Evolutionary conservation across 2,888 invertebrate genomes (phyloP).

Genomic region (Ceramica pisi): DNA sequence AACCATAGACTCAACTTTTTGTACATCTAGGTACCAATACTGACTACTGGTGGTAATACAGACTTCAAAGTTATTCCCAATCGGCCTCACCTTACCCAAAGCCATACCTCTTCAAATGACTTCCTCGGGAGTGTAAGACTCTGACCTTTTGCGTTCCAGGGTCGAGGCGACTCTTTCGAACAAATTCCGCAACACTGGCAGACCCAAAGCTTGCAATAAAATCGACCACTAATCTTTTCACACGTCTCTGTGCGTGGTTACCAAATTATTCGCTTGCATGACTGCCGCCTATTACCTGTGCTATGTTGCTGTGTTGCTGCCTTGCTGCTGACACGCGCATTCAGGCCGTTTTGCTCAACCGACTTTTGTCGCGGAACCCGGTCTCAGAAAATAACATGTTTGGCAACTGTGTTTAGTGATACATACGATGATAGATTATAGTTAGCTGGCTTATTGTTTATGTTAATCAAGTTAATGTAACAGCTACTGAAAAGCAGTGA

Average conservation of each 20-base stretch:
- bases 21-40: too few relatives aligned
- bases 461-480: conserved; percentile 7
- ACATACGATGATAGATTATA: conserved; percentile 37
- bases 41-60: neutral
- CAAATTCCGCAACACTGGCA: too few relatives aligned
- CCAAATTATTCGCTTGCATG: conserved; percentile 70
- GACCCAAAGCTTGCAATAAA: neutral
- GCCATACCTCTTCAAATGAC: too few relatives aligned
- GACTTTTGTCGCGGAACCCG: conserved; percentile 68
- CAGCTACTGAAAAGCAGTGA: conserved; percentile 4
- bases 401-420: conserved; percentile 56
- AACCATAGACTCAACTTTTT: neutral
- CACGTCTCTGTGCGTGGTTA: conserved; percentile 48
- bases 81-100: neutral
- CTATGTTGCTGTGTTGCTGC: conserved; percentile 28
- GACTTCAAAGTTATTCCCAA: neutral
- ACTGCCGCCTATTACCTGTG: conserved; percentile 63
- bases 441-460: conserved; percentile 13
- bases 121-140: too few relatives aligned
- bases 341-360: conserved; percentile 70
- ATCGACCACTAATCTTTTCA: conserved; percentile 31
- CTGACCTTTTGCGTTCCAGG: too few relatives aligned
- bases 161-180: too few relatives aligned
- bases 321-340: conserved; percentile 62
- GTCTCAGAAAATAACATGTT: conserved; percentile 67